Conservation (phyloP, 2,113 vertebrate genomes). For the Paraplagusia blochii region DNA sequence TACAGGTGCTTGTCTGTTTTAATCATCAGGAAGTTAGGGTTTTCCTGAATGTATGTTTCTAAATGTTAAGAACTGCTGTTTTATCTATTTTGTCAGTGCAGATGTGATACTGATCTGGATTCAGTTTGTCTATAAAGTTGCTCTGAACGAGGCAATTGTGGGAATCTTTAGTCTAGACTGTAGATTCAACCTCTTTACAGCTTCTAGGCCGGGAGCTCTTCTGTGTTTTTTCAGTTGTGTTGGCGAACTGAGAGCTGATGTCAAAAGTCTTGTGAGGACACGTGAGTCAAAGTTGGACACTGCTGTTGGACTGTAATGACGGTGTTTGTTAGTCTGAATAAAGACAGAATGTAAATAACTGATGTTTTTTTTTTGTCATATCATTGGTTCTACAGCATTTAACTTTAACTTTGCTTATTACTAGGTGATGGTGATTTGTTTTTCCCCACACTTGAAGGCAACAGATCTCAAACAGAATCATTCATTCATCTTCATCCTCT, state of each 20-base stretch:
- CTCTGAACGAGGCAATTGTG: conserved; percentile 18
- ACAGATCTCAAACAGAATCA: neutral
- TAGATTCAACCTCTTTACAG: conserved; percentile 1
- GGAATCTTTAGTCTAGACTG: neutral
- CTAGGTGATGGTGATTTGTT: too few species aligned
- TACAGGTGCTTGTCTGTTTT: conserved; percentile 6
- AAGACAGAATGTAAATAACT: conserved; percentile 35
- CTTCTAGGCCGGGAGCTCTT: conserved; percentile 12
- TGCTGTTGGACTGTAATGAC: conserved; percentile 30
- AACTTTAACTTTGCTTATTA: too few species aligned
- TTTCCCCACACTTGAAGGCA: too few species aligned
- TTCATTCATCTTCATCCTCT: too few species aligned
- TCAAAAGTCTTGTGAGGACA: conserved; percentile 26
- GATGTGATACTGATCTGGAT: conserved; percentile 46
- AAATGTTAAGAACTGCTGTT: conserved; percentile 24
- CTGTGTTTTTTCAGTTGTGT: conserved; percentile 55
- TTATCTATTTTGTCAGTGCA: conserved; percentile 28
- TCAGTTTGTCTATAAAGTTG: conserved; percentile 37
- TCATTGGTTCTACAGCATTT: too few species aligned
- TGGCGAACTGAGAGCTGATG: conserved; percentile 34
- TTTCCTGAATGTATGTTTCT: conserved; percentile 37
- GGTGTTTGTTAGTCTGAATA: conserved; percentile 58
- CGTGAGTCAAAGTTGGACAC: conserved; percentile 15
- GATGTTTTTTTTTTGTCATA: conserved; percentile 25
- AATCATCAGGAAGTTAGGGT: conserved; percentile 9